Evolutionary conservation across 1,140 invertebrate genomes (phyloP).

Genomic region (Zaprionus tsacasi): DNA sequence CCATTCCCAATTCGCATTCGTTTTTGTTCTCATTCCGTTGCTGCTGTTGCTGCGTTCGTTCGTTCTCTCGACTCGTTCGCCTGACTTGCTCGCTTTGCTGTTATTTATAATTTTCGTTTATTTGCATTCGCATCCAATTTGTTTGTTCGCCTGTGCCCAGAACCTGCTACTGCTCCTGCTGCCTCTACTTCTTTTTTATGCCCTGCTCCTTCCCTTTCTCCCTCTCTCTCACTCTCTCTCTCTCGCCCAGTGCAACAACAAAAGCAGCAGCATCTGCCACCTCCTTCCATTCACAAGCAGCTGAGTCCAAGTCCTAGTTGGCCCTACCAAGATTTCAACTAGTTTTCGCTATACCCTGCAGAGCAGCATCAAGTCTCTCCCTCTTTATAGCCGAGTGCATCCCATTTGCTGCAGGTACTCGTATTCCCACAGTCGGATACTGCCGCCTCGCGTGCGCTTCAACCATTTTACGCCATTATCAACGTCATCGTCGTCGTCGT

Average conservation of each 20-base stretch:
- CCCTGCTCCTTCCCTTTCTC: constrained; percentile 8
- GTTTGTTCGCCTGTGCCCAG: constrained; percentile 53
- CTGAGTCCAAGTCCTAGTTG: constrained; percentile 28
- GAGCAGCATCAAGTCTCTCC: too few relatives aligned
- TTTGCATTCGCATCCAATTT: constrained; percentile 84
- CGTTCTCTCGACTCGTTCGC: constrained; percentile 37
- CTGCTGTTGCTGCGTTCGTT: constrained; percentile 26
- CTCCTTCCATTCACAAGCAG: background rate
- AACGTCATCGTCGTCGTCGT: constrained; percentile 47
- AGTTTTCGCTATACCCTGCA: constrained; percentile 10
- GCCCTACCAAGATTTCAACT: constrained; percentile 16
- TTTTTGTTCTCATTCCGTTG: constrained; percentile 50
- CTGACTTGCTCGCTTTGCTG: constrained; percentile 55
- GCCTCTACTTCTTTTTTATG: constrained; percentile 45
- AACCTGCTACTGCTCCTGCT: constrained; percentile 1
- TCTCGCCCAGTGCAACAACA: background rate
- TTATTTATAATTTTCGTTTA: constrained; percentile 84
- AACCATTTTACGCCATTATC: constrained; percentile 73
- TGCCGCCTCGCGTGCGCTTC: constrained; percentile 5
- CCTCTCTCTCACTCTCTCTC: background rate
- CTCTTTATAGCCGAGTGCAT: background rate
- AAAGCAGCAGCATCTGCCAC: constrained; percentile 9
- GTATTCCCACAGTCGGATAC: constrained; percentile 9
- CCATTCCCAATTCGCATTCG: constrained; percentile 39
- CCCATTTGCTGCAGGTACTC: background rate